Evolutionary conservation across 2,797 vertebrate species (phyloP), one percentile per base, ranked within the genome.

Genomic region (Leuciscus waleckii): DNA sequence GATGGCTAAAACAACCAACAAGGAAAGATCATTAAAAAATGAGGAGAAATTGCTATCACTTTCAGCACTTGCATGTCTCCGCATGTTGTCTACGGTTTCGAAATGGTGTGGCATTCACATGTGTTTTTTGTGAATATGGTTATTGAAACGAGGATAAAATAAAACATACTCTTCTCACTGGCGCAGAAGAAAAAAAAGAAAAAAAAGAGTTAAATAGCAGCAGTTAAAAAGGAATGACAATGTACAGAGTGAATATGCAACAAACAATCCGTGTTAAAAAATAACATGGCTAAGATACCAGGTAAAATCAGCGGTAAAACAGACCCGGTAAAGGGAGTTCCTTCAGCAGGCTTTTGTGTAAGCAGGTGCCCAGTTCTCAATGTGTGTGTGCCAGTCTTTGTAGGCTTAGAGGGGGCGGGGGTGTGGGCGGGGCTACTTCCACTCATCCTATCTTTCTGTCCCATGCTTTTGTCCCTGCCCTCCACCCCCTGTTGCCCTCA

Each of bases 131-230:
- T 41, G 61, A 77, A 81, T 56, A 41, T 58, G 51, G 89, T 85
- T 82, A 71, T 84, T 92, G 87, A 86, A 80, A 91, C 91, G 89
- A 88, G 85, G 41, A 90, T 88, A 84, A 89, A 92, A 91, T 89
- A 76, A 76, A 70, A 70, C 35, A 79, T 90, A 89, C 58, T 88
- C 88, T 86, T 69, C 73, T 56, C 16, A 14, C 65, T 2, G 5
- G n/a, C 5, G 26, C 17, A 84, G 86, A 87, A 91, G 84, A 87
- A 84, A 92, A 88, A 63, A 87, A 89, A 87, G 49, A 70, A 91
- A 91, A 67, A 87, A 89, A 73, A 90, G 21, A 89, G 91, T 94
- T 92, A 93, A 94, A 95, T 95, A 95, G 95, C 95, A 96, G 95
- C 95, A 94, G 89, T 93, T 91, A 91, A 93, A 92, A 92, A 91